These are phyloP conservation scores for Diarsia rubi DNA, from an alignment of 2,888 invertebrate species.

Conservation along the genomic window DNA sequence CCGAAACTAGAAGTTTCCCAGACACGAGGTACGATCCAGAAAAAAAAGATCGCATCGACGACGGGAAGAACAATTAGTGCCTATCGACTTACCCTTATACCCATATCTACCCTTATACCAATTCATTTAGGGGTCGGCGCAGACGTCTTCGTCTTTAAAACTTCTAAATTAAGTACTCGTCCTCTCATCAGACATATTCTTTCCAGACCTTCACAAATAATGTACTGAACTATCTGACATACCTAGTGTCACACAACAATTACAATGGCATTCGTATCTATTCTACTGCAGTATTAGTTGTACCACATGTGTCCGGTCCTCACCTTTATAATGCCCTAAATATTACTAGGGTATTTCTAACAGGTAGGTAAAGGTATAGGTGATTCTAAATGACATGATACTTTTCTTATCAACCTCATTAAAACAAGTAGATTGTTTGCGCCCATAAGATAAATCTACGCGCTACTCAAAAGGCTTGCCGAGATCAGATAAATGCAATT, in stretches of 20 bases:
- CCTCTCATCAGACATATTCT: too few relatives aligned
- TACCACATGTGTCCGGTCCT: background rate
- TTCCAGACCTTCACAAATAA: background rate
- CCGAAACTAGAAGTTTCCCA: too few relatives aligned
- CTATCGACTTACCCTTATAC: too few relatives aligned
- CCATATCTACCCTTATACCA: too few relatives aligned
- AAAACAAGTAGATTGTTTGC: conserved; percentile 45
- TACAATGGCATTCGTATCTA: background rate
- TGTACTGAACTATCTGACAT: background rate
- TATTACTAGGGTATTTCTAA: background rate
- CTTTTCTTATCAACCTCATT: conserved; percentile 32
- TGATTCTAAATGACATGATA: background rate
- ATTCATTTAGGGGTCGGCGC: too few relatives aligned
- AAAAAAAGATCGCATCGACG: too few relatives aligned
- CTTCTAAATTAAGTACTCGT: too few relatives aligned
- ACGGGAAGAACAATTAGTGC: too few relatives aligned
- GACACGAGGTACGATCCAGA: too few relatives aligned
- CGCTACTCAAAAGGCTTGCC: conserved; percentile 51
- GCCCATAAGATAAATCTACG: conserved; percentile 57
- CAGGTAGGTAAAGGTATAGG: background rate
- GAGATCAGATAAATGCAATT: conserved; percentile 66
- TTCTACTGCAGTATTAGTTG: background rate
- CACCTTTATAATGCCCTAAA: background rate
- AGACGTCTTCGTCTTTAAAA: too few relatives aligned
- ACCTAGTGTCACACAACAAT: too few relatives aligned